Percentiles rank a stretch among this genome's conserved stretches.
Conservation (phyloP, 2,888 invertebrate species). For the Gastrophysa polygoni region DNA sequence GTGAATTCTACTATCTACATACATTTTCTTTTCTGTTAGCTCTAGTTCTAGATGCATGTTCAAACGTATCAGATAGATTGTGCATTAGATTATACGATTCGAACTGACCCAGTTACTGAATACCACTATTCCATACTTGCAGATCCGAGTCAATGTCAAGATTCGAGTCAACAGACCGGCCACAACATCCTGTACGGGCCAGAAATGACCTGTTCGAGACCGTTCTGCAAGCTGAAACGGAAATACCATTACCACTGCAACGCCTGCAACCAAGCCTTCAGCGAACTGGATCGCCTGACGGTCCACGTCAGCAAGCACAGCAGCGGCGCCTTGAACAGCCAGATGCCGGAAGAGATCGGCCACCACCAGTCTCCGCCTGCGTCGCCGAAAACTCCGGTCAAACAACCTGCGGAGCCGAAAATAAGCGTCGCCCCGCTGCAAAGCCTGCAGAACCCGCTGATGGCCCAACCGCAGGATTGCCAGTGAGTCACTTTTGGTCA, state of each 20-base stretch:
- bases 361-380: constrained; percentile 41
- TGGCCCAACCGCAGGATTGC: constrained; percentile 27
- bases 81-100: too few species aligned
- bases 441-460: constrained; percentile 51
- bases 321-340: constrained; percentile 63
- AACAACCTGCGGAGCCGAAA: constrained; percentile 45
- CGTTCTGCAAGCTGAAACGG: constrained; percentile 80
- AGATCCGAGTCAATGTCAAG: constrained; percentile 29
- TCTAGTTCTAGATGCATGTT: background rate
- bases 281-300: constrained; percentile 71
- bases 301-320: constrained; percentile 76
- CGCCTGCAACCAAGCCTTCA: constrained; percentile 80
- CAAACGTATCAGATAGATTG: too few species aligned
- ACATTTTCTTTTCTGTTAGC: background rate
- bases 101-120: too few species aligned
- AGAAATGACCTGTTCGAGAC: constrained; percentile 72
- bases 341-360: constrained; percentile 54
- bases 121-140: constrained; percentile 21
- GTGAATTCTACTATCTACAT: background rate
- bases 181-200: constrained; percentile 67
- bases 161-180: constrained; percentile 28
- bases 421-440: constrained; percentile 57
- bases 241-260: constrained; percentile 81
- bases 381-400: constrained; percentile 41
- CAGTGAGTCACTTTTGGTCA: too few species aligned